Conservation (phyloP, 2,797 vertebrate species). For the Pseudomugil tenellus region DNA sequence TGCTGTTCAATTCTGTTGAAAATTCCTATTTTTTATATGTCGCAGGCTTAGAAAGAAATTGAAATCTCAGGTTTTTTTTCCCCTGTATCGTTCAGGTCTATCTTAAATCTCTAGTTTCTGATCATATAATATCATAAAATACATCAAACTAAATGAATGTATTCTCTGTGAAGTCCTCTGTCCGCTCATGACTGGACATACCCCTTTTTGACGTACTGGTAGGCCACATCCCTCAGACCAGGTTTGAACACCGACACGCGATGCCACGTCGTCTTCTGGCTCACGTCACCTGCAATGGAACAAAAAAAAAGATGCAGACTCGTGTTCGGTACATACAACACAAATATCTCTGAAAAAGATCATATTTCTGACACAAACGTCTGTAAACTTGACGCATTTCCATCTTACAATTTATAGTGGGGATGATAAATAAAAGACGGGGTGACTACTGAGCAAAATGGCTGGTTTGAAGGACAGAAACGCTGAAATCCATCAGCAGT, state of each 20-base stretch:
- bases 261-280: slow-evolving; percentile 98
- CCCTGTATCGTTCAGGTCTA: too few species aligned
- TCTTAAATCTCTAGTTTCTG: too few species aligned
- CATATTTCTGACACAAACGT: too few species aligned
- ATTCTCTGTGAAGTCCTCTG: background rate
- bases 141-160: background rate
- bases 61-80: too few species aligned
- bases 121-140: background rate
- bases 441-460: background rate
- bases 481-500: slow-evolving; percentile 6
- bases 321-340: background rate
- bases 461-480: background rate
- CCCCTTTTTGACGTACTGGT: slow-evolving; percentile 96
- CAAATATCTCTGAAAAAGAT: too few species aligned
- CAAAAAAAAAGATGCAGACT: slow-evolving; percentile 5
- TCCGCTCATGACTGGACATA: slow-evolving; percentile 69
- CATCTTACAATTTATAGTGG: background rate
- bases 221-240: slow-evolving; percentile 93
- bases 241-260: slow-evolving; percentile 96
- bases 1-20: too few species aligned
- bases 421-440: background rate
- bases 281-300: slow-evolving; percentile 87
- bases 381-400: too few species aligned
- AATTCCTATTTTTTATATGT: too few species aligned
- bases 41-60: too few species aligned